Evolutionary conservation across 2,888 invertebrate species (phyloP).

Genomic region (Sarcophaga subvicina): DNA sequence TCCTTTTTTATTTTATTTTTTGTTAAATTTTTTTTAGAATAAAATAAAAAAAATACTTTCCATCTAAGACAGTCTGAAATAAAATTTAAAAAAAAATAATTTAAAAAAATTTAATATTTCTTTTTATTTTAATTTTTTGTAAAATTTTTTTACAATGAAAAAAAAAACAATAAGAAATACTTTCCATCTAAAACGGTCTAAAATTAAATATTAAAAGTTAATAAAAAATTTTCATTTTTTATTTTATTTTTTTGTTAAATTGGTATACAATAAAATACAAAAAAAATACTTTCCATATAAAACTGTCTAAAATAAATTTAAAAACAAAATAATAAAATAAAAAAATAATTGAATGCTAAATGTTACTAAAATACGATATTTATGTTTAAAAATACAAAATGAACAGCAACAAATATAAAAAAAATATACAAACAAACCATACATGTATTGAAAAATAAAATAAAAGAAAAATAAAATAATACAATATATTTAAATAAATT

Average conservation of each 20-base stretch:
- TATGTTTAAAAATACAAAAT: conserved; percentile 47
- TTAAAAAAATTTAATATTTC: too few relatives aligned
- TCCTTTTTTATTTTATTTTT: too few relatives aligned
- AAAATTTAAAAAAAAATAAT: too few relatives aligned
- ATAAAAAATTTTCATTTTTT: too few relatives aligned
- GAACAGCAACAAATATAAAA: conserved; percentile 32
- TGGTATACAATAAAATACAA: neutral
- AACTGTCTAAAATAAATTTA: neutral
- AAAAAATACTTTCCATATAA: neutral
- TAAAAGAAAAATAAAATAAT: neutral
- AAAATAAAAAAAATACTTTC: too few relatives aligned
- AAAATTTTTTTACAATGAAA: too few relatives aligned
- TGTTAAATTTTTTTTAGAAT: too few relatives aligned
- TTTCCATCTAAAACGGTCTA: too few relatives aligned
- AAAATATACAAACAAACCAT: neutral
- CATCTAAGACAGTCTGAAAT: too few relatives aligned
- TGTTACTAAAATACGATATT: conserved; percentile 57
- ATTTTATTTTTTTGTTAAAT: neutral
- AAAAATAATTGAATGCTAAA: conserved; percentile 57
- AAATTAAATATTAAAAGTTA: too few relatives aligned
- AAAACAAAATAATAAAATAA: neutral
- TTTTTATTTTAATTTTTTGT: too few relatives aligned
- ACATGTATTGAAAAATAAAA: neutral
- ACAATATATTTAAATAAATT: neutral
- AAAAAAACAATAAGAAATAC: too few relatives aligned